Evolutionary conservation across 2,797 vertebrate species (phyloP).

Genomic region (Eospalax fontanierii): DNA sequence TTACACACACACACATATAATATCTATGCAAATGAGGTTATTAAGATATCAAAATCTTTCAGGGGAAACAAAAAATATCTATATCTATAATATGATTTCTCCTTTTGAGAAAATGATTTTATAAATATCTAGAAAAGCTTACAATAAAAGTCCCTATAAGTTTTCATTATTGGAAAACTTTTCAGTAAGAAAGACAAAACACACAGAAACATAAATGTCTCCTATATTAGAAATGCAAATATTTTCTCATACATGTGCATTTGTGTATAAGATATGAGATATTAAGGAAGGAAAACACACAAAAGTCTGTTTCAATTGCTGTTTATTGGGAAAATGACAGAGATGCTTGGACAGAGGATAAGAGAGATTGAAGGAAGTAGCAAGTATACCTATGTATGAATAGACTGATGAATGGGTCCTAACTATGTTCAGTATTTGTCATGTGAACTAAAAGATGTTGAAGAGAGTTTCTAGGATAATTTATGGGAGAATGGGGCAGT

Average conservation of each 20-base stretch:
- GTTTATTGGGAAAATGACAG: not conserved
- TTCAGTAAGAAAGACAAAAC: slow-evolving; percentile 7
- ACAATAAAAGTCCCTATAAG: not conserved
- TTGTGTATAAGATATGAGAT: not conserved
- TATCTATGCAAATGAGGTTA: slow-evolving; percentile 37
- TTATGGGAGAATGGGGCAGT: not conserved
- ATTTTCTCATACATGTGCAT: not conserved
- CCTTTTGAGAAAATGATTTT: slow-evolving; percentile 30
- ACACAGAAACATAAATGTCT: not conserved
- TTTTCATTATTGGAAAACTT: slow-evolving; percentile 43
- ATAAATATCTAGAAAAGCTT: not conserved
- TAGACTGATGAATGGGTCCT: not conserved
- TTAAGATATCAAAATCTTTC: not conserved
- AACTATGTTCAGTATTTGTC: slow-evolving; percentile 13
- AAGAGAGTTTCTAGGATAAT: not conserved
- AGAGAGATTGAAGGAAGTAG: not conserved
- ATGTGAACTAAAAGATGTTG: slow-evolving; percentile 25
- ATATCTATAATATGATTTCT: not conserved
- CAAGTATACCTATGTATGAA: not conserved
- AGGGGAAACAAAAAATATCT: slow-evolving; percentile 4
- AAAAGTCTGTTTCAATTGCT: not conserved
- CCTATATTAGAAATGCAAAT: not conserved
- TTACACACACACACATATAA: slow-evolving; percentile 54
- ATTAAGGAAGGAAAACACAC: not conserved
- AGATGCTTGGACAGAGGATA: not conserved